These are phyloP conservation scores for Liposcelis brunnea DNA, from an alignment of 2,888 invertebrate species.

Conservation along the genomic window DNA sequence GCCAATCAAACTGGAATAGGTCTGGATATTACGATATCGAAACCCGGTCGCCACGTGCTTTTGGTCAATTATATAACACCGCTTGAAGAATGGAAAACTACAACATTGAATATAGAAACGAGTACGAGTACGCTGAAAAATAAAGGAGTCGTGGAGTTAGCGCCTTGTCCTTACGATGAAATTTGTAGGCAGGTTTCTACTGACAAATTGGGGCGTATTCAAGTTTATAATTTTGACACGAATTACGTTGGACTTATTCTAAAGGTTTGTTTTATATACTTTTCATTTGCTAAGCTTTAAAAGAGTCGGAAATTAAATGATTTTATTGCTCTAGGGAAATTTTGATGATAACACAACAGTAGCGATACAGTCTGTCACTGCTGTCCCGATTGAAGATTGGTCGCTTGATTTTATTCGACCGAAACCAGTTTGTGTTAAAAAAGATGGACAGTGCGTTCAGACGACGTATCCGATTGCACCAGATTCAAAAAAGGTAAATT, in stretches of 20 bases:
- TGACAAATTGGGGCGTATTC: conserved; percentile 54
- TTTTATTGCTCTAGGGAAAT: conserved; percentile 25
- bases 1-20: conserved; percentile 47
- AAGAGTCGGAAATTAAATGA: too few relatives aligned
- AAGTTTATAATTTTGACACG: conserved; percentile 50
- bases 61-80: conserved; percentile 72
- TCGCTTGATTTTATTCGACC: conserved; percentile 76
- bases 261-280: conserved; percentile 30
- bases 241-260: conserved; percentile 48
- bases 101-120: conserved; percentile 37
- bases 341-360: conserved; percentile 41
- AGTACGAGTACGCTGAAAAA: conserved; percentile 23
- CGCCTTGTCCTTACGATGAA: conserved; percentile 67
- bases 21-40: conserved; percentile 56
- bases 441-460: conserved; percentile 57
- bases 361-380: conserved; percentile 66
- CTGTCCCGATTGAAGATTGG: conserved; percentile 74
- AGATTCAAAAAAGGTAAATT: conserved; percentile 56
- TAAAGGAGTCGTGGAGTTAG: conserved; percentile 46
- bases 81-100: conserved; percentile 29
- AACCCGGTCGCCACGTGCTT: conserved; percentile 64
- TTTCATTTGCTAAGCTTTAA: conserved; percentile 9
- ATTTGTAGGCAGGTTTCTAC: conserved; percentile 70
- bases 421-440: conserved; percentile 65
- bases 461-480: conserved; percentile 56